Conservation (phyloP, 2,888 invertebrate species). For the Cephus nigrinus region DNA sequence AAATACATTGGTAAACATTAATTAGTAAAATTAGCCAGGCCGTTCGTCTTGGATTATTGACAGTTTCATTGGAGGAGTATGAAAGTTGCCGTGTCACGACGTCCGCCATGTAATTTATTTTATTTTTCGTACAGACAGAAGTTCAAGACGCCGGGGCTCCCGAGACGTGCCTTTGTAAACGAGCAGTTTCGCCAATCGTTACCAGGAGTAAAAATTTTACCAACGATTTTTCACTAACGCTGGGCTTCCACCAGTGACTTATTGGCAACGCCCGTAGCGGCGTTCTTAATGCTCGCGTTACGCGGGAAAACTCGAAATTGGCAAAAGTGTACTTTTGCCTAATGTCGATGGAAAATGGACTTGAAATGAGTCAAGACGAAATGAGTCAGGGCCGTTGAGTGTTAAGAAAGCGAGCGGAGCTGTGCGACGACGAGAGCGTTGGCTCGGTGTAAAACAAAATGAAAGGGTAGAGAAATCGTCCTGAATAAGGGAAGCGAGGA, state of each 20-base stretch:
- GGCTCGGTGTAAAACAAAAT: neutral
- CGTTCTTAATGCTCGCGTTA: neutral
- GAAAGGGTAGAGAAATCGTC: neutral
- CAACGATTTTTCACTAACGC: neutral
- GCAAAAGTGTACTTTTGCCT: neutral
- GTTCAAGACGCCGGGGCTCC: neutral
- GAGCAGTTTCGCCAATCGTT: neutral
- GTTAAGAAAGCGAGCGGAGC: neutral
- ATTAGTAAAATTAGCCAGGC: slow-evolving; percentile 42
- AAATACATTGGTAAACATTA: slow-evolving; percentile 34
- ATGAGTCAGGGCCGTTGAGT: neutral
- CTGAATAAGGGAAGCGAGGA: slow-evolving; percentile 20
- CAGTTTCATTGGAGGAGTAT: slow-evolving; percentile 29
- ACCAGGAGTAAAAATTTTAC: neutral
- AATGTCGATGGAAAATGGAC: neutral
- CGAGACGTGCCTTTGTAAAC: neutral
- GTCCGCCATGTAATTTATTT: neutral
- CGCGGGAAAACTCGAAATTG: neutral
- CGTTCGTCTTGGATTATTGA: slow-evolving; percentile 38
- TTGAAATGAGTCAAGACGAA: neutral
- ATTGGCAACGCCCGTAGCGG: neutral
- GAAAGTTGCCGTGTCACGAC: neutral
- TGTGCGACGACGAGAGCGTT: neutral
- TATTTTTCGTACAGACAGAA: neutral
- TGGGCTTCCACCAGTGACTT: neutral